These are phyloP conservation scores for Atta texana DNA, from an alignment of 1,140 invertebrate species.

Conservation along the genomic window DNA sequence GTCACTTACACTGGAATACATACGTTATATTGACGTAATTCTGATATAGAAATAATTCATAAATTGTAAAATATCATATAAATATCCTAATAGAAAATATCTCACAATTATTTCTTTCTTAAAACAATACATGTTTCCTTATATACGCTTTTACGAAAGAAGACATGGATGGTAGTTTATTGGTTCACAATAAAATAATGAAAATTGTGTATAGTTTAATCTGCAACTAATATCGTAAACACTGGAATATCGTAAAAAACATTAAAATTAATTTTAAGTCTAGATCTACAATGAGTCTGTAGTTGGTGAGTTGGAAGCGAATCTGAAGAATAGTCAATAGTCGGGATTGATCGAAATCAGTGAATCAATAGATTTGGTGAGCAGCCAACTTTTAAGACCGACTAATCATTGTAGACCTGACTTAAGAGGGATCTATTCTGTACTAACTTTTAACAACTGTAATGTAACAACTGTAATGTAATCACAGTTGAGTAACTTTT, in stretches of 20 bases:
- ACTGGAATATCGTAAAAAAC: constrained; percentile 14
- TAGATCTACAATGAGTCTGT: neutral
- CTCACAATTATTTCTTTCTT: neutral
- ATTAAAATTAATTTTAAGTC: neutral
- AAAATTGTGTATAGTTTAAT: neutral
- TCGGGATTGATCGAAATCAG: no score
- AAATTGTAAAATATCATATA: constrained; percentile 13
- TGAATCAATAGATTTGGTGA: no score
- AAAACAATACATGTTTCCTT: neutral
- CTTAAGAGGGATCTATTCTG: no score
- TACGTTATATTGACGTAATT: constrained; percentile 14
- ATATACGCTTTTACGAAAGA: neutral
- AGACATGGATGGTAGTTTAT: neutral
- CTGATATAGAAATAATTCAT: neutral
- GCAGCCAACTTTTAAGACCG: no score
- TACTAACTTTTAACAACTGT: no score
- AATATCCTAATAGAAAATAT: neutral
- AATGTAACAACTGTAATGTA: no score
- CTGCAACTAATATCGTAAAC: neutral
- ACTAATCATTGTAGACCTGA: no score
- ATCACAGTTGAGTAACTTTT: no score
- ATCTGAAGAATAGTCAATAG: no score
- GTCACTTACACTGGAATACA: neutral
- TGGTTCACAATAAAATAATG: constrained; percentile 20
- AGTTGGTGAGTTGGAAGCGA: no score